phyloP scores from a whole-genome alignment of 92 coral and sea anemone species.

The Blastomussa wellsi region DNA sequence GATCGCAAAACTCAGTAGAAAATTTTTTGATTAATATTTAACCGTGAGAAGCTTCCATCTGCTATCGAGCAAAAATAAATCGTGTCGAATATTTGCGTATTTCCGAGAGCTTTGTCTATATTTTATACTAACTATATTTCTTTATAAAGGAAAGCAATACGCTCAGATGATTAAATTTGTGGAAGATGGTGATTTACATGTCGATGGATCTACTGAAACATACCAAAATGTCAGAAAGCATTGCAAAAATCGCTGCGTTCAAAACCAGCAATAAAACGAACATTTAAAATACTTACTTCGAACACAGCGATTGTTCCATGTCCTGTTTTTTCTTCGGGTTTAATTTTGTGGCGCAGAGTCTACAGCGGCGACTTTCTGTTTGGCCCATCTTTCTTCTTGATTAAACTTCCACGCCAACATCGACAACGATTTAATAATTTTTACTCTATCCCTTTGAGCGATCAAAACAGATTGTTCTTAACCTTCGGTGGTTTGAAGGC shows the following conservation, averaged over 20 bases:
- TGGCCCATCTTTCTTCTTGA: slow-evolving; percentile 64
- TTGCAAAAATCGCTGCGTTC: neutral
- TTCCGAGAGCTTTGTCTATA: neutral
- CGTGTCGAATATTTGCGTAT: neutral
- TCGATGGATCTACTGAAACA: neutral
- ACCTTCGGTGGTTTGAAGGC: too few relatives aligned
- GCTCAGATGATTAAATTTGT: neutral
- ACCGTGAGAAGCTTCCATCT: neutral
- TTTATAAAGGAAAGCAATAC: neutral
- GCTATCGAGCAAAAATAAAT: neutral
- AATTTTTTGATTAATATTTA: neutral
- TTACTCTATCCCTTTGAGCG: neutral
- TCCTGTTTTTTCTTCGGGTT: slow-evolving; percentile 83
- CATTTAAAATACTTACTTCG: slow-evolving; percentile 58
- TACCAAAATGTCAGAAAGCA: neutral
- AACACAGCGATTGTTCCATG: slow-evolving; percentile 70
- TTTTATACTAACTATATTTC: neutral
- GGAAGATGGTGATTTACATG: neutral
- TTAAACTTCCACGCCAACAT: neutral
- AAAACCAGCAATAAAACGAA: neutral
- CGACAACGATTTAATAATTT: neutral
- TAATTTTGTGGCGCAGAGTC: slow-evolving; percentile 74
- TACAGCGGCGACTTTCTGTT: slow-evolving; percentile 69
- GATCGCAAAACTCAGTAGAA: neutral
- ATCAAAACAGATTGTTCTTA: neutral